Conservation (phyloP, 2,888 invertebrate genomes). For the Lepidocyrtoides sp. region DNA sequence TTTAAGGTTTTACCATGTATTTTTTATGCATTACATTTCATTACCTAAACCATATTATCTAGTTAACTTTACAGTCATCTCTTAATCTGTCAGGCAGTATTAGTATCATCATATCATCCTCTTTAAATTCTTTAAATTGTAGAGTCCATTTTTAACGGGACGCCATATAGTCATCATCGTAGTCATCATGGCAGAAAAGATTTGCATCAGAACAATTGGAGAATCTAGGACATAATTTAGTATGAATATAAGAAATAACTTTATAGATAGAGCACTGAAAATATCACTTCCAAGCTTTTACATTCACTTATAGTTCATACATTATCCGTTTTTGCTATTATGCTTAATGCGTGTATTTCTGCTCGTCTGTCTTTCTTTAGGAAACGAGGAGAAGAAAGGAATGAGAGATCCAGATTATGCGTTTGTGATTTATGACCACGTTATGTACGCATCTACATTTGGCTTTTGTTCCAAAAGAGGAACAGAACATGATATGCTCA, state of each 20-base stretch:
- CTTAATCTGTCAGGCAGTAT: slow-evolving; percentile 24
- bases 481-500: slow-evolving; percentile 46
- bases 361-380: too few relatives aligned
- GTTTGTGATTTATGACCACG: slow-evolving; percentile 59
- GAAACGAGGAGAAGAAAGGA: neutral
- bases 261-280: too few relatives aligned
- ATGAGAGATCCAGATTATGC: slow-evolving; percentile 47
- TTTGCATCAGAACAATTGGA: slow-evolving; percentile 46
- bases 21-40: too few relatives aligned
- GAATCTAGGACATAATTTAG: too few relatives aligned
- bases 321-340: neutral
- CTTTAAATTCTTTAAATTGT: slow-evolving; percentile 25
- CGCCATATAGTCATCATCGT: slow-evolving; percentile 40
- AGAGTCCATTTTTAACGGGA: slow-evolving; percentile 27
- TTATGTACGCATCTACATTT: slow-evolving; percentile 55
- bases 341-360: neutral
- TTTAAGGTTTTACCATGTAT: too few relatives aligned
- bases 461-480: slow-evolving; percentile 59
- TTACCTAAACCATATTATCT: too few relatives aligned
- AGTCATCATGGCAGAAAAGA: slow-evolving; percentile 40
- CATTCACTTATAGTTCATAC: neutral
- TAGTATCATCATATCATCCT: neutral
- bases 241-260: too few relatives aligned
- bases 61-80: neutral
- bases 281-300: too few relatives aligned